A percentile compares a stretch with the other conserved stretches of the same genome.
phyloP scores from a whole-genome alignment of 2,888 invertebrate genomes.

The Athrips mouffetella region DNA sequence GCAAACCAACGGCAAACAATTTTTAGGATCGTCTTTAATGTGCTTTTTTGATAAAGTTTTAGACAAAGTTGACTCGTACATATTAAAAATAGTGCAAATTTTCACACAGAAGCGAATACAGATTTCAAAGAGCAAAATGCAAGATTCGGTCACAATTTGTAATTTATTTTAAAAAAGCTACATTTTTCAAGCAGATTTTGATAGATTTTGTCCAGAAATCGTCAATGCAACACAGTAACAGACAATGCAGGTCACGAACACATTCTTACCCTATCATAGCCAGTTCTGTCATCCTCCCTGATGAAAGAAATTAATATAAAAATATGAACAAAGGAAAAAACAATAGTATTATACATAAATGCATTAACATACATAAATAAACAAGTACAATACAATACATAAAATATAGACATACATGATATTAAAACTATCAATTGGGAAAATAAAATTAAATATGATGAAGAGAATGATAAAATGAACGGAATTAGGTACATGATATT shows the following conservation, averaged over 20 bases:
- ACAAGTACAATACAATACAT: conserved; percentile 18
- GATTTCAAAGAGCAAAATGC: conserved; percentile 48
- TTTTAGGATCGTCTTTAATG: conserved; percentile 26
- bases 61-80: neutral
- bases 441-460: conserved; percentile 22
- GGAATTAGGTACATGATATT: conserved; percentile 10
- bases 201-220: conserved; percentile 30
- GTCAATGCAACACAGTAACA: conserved; percentile 56
- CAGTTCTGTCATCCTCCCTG: conserved; percentile 79
- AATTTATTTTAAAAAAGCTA: conserved; percentile 33
- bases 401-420: conserved; percentile 26
- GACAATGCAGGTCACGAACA: conserved; percentile 69
- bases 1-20: conserved; percentile 48
- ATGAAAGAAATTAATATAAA: conserved; percentile 70
- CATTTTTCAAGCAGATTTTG: conserved; percentile 35
- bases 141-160: conserved; percentile 33
- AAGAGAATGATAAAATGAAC: conserved; percentile 8
- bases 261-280: conserved; percentile 77
- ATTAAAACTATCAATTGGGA: conserved; percentile 36
- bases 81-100: conserved; percentile 36
- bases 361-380: conserved; percentile 23
- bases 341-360: conserved; percentile 17
- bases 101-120: conserved; percentile 51
- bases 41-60: neutral
- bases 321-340: conserved; percentile 39